phyloP scores from a whole-genome alignment of 2,888 invertebrate species.

The Pediacus dermestoides region DNA sequence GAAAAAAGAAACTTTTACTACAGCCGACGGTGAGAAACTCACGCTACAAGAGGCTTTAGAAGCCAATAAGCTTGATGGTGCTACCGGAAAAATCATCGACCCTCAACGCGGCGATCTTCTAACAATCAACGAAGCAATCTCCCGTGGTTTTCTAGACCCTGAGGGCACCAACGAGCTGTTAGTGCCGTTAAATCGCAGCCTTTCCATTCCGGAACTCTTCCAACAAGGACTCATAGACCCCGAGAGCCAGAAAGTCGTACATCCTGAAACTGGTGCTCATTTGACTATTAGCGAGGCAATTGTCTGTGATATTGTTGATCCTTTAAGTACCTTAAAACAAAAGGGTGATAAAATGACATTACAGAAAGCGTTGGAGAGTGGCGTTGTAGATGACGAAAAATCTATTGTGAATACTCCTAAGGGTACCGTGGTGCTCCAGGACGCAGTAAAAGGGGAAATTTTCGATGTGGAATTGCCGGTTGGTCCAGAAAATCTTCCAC shows the following conservation, averaged over 20 bases:
- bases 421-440: conserved; percentile 62
- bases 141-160: conserved; percentile 76
- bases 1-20: conserved; percentile 55
- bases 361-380: conserved; percentile 69
- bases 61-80: conserved; percentile 66
- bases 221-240: conserved; percentile 82
- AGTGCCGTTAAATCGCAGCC: conserved; percentile 74
- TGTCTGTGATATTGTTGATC: conserved; percentile 83
- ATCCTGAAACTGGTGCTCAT: conserved; percentile 80
- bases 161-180: conserved; percentile 72
- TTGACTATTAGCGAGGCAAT: conserved; percentile 80
- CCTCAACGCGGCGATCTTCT: conserved; percentile 76
- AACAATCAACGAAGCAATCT: conserved; percentile 79
- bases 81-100: conserved; percentile 76
- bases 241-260: conserved; percentile 69
- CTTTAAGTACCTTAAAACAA: conserved; percentile 64
- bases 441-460: conserved; percentile 66
- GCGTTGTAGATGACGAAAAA: conserved; percentile 68
- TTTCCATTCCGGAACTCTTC: conserved; percentile 79
- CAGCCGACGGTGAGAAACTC: conserved; percentile 57
- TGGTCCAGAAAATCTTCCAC: conserved; percentile 61
- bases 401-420: conserved; percentile 62
- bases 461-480: conserved; percentile 52
- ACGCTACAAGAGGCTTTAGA: conserved; percentile 75
- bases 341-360: conserved; percentile 66